Conservation (phyloP, 2,888 invertebrate species). For the Melinopterus prodromus region DNA sequence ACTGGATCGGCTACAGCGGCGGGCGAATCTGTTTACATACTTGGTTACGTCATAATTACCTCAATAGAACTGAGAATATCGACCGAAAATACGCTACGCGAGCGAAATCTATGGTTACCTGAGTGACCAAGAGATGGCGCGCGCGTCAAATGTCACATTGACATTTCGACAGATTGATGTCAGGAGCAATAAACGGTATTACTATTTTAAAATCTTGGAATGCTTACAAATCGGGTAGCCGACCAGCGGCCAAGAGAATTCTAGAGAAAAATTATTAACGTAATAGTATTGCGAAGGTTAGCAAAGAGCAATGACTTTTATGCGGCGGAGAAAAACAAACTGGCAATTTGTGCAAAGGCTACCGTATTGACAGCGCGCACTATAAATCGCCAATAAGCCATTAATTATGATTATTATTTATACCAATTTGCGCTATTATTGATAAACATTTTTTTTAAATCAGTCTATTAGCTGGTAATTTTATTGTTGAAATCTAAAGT, state of each 20-base stretch:
- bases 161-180: neutral
- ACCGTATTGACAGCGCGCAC: neutral
- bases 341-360: conserved; percentile 15
- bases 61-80: no score
- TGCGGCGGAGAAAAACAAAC: conserved; percentile 21
- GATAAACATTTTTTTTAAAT: neutral
- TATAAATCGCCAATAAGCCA: neutral
- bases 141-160: neutral
- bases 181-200: no score
- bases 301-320: conserved; percentile 18
- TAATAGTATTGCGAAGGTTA: conserved; percentile 21
- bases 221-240: no score
- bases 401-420: neutral
- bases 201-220: no score
- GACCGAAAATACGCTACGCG: no score
- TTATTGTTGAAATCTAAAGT: no score
- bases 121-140: neutral
- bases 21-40: neutral
- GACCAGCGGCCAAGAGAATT: conserved; percentile 5
- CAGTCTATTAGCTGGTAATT: neutral
- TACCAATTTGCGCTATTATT: neutral
- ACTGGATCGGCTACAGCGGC: neutral
- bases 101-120: no score
- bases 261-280: conserved; percentile 15
- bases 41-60: neutral